Conservation (phyloP, 2,797 vertebrate species). For the Heteromormyrus szaboi region DNA sequence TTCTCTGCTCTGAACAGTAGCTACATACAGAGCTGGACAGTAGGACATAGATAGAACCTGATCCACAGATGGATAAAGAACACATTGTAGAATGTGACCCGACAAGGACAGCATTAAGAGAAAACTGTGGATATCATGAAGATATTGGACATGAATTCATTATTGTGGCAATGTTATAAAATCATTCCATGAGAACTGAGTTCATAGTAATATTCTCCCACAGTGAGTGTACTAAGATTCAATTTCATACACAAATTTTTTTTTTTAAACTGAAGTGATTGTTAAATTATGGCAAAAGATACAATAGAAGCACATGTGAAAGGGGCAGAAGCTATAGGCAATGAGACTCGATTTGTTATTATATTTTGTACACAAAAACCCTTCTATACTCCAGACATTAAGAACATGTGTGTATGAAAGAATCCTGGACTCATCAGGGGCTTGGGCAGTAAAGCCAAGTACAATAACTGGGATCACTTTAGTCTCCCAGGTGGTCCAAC, state of each 20-base stretch:
- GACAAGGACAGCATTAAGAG: not conserved
- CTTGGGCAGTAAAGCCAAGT: not conserved
- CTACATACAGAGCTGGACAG: not conserved
- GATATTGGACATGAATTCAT: not conserved
- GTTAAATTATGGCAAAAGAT: not conserved
- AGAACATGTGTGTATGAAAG: not conserved
- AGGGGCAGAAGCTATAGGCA: not conserved
- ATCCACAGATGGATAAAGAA: not conserved
- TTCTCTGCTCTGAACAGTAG: conserved; percentile 6
- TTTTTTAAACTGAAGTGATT: not conserved
- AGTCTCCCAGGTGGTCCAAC: not conserved
- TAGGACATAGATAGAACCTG: not conserved
- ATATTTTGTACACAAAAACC: not conserved
- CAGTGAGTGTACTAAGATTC: not conserved
- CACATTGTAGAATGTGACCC: not conserved
- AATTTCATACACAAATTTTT: not conserved
- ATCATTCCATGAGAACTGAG: not conserved
- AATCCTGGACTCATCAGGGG: not conserved
- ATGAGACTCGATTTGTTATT: not conserved
- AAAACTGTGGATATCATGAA: not conserved
- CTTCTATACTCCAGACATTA: not conserved
- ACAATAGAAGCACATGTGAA: not conserved
- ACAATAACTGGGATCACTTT: not conserved
- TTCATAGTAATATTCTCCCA: not conserved
- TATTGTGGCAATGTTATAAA: not conserved